Conservation (phyloP, 2,113 vertebrate species). For the Oreochromis aureus region DNA sequence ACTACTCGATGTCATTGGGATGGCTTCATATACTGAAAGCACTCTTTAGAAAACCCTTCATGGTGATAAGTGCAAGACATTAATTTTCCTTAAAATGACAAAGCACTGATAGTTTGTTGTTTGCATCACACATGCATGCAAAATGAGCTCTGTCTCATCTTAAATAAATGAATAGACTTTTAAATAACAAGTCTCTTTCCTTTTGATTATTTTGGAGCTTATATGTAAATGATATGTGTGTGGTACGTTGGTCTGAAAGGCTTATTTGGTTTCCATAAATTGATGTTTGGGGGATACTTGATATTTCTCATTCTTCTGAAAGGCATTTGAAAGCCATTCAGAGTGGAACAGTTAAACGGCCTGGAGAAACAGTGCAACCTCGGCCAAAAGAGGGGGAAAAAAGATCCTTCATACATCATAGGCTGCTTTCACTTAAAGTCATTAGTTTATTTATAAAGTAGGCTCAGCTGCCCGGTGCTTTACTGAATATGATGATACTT, state of each 20-base stretch:
- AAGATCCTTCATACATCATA: neutral
- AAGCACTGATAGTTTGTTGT: neutral
- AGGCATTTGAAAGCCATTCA: constrained; percentile 2
- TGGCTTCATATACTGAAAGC: neutral
- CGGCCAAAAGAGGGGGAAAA: neutral
- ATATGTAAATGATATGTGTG: neutral
- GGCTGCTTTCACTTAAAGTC: constrained; percentile 3
- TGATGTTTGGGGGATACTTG: neutral
- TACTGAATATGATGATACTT: neutral
- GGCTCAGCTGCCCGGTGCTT: neutral
- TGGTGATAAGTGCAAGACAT: neutral
- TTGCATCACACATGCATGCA: neutral
- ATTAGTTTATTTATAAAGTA: constrained; percentile 12
- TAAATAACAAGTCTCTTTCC: neutral
- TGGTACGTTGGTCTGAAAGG: neutral
- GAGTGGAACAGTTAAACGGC: neutral
- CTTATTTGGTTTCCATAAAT: constrained; percentile 12
- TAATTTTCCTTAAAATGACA: neutral
- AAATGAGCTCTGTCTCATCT: neutral
- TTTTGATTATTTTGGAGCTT: neutral
- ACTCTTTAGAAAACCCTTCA: neutral
- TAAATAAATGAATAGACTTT: neutral
- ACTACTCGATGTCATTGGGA: neutral
- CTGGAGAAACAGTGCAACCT: neutral
- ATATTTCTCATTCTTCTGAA: neutral